These are phyloP conservation scores for Laothoe populi DNA, from an alignment of 2,888 invertebrate species.

Conservation along the genomic window DNA sequence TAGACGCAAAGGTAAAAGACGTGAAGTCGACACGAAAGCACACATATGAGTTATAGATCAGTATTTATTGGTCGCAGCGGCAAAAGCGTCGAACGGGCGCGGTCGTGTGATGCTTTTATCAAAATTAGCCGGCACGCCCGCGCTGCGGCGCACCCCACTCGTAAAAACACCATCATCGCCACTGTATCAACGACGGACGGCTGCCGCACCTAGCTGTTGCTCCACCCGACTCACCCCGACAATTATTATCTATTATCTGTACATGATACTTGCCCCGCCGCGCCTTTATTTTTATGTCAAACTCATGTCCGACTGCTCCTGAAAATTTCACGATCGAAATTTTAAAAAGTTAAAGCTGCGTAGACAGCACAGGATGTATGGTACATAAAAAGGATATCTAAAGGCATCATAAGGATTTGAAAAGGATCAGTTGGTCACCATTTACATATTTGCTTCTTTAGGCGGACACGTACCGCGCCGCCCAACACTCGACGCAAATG, in stretches of 20 bases:
- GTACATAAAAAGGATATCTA: slow-evolving; percentile 40
- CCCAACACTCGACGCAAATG: slow-evolving; percentile 36
- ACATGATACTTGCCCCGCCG: slow-evolving; percentile 36
- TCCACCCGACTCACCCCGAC: slow-evolving; percentile 64
- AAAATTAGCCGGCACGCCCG: slow-evolving; percentile 81
- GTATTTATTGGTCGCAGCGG: slow-evolving; percentile 65
- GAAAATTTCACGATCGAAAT: not conserved
- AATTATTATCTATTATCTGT: slow-evolving; percentile 35
- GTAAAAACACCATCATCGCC: slow-evolving; percentile 79
- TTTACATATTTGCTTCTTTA: slow-evolving; percentile 46
- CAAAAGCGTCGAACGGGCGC: slow-evolving; percentile 64
- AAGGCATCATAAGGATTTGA: slow-evolving; percentile 39
- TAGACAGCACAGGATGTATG: slow-evolving; percentile 31
- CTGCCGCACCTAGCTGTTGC: slow-evolving; percentile 75
- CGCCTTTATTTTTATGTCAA: slow-evolving; percentile 19
- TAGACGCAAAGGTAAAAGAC: not conserved
- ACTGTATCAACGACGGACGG: slow-evolving; percentile 64
- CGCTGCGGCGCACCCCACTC: slow-evolving; percentile 74
- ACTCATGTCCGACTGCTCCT: not conserved
- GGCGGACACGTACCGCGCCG: slow-evolving; percentile 42
- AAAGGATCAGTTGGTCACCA: slow-evolving; percentile 46
- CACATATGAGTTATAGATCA: slow-evolving; percentile 41
- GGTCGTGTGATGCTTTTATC: slow-evolving; percentile 82
- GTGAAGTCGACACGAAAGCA: slow-evolving; percentile 15
- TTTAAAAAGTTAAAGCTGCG: not conserved